Evolutionary conservation across 2,888 invertebrate species (phyloP).

Genomic region (Drosophila aldrichi): DNA sequence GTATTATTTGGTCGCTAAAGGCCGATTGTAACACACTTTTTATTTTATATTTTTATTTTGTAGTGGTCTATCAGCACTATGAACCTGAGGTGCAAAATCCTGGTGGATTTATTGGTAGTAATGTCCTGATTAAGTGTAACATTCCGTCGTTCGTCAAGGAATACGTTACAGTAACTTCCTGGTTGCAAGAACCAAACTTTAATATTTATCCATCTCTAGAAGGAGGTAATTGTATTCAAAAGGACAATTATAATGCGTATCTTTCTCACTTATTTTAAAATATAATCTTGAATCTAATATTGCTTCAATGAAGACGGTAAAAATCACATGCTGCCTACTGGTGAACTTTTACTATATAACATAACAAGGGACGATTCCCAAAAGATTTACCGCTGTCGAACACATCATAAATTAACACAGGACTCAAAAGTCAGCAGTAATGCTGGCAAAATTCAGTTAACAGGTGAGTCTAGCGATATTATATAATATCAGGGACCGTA

Average conservation of each 20-base stretch:
- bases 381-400: slow-evolving; percentile 87
- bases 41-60: slow-evolving; percentile 16
- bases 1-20: no score
- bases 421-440: slow-evolving; percentile 87
- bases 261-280: not conserved
- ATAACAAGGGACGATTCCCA: slow-evolving; percentile 87
- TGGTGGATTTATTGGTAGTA: slow-evolving; percentile 87
- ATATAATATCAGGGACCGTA: no score
- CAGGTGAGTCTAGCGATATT: slow-evolving; percentile 83
- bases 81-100: slow-evolving; percentile 88
- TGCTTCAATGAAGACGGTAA: slow-evolving; percentile 86
- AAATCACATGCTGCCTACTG: slow-evolving; percentile 87
- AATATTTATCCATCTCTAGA: slow-evolving; percentile 87
- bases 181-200: slow-evolving; percentile 87
- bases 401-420: slow-evolving; percentile 88
- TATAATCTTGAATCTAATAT: not conserved
- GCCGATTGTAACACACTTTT: not conserved
- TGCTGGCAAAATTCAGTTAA: slow-evolving; percentile 87
- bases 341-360: slow-evolving; percentile 88
- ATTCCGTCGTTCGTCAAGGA: slow-evolving; percentile 87
- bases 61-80: slow-evolving; percentile 87
- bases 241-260: not conserved
- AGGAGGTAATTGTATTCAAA: slow-evolving; percentile 85
- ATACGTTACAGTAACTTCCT: slow-evolving; percentile 87
- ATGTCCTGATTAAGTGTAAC: slow-evolving; percentile 87